Percentiles rank a stretch among this genome's conserved stretches.
phyloP scores from a whole-genome alignment of 2,888 invertebrate species.

The Drosophila prolongata region DNA sequence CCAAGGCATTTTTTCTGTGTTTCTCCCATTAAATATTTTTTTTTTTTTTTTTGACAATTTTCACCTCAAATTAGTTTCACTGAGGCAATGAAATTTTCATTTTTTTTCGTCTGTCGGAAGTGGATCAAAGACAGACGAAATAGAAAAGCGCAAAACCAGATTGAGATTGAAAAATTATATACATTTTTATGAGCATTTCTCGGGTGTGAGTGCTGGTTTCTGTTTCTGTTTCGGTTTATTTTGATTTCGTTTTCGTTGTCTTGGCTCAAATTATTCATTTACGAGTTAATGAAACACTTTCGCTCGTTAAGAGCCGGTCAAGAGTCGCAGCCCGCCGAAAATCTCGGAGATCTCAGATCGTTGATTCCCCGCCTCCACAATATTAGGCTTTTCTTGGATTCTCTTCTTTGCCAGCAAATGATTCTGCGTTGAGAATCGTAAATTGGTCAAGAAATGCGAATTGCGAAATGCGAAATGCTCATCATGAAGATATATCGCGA shows the following conservation, averaged over 20 bases:
- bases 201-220: constrained; percentile 33
- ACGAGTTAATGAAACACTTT: constrained; percentile 70
- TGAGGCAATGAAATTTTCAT: constrained; percentile 31
- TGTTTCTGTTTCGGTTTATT: constrained; percentile 33
- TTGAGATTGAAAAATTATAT: constrained; percentile 64
- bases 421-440: constrained; percentile 51
- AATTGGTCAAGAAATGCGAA: constrained; percentile 67
- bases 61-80: constrained; percentile 53
- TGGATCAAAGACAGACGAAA: constrained; percentile 66
- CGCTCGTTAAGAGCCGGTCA: constrained; percentile 66
- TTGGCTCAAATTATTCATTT: constrained; percentile 56
- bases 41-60: constrained; percentile 40
- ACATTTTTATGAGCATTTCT: constrained; percentile 58
- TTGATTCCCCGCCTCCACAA: constrained; percentile 28
- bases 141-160: constrained; percentile 51
- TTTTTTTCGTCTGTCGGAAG: constrained; percentile 58
- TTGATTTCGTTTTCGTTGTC: constrained; percentile 64
- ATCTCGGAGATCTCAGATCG: constrained; percentile 23
- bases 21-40: constrained; percentile 19
- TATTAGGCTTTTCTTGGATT: constrained; percentile 14
- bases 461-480: constrained; percentile 27
- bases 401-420: constrained; percentile 9
- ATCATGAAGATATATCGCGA: constrained; percentile 41
- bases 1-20: constrained; percentile 21
- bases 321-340: constrained; percentile 11